Evolutionary conservation across 2,113 vertebrate genomes (phyloP).

Genomic region (Ranitomeya variabilis): DNA sequence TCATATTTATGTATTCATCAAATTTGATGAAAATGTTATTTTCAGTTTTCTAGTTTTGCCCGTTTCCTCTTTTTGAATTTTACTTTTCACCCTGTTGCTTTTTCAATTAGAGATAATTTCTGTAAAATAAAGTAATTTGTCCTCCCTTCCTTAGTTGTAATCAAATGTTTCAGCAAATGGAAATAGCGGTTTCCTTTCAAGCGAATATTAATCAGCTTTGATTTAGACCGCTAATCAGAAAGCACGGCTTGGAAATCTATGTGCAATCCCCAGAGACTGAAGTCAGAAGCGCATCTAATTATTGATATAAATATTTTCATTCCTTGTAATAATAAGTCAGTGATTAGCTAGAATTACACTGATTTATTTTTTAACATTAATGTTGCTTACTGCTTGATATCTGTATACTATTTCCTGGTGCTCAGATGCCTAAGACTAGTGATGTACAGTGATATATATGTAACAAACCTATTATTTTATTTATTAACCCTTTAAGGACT

Average conservation of each 20-base stretch:
- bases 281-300: constrained; percentile 30
- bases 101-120: constrained; percentile 1
- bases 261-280: constrained; percentile 22
- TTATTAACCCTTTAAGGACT: too few relatives aligned
- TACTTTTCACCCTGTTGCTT: neutral
- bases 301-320: constrained; percentile 39
- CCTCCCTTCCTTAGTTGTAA: constrained; percentile 4
- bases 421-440: neutral
- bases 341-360: constrained; percentile 37
- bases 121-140: neutral
- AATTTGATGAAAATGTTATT: neutral
- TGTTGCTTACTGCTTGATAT: constrained; percentile 19
- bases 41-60: neutral
- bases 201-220: neutral
- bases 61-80: neutral
- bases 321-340: neutral
- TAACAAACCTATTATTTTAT: neutral
- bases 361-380: constrained; percentile 8
- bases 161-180: constrained; percentile 8
- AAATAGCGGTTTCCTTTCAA: constrained; percentile 5
- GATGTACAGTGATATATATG: neutral
- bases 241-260: neutral
- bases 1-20: neutral
- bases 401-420: neutral
- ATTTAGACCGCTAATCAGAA: constrained; percentile 38